phyloP scores from a whole-genome alignment of 2,888 invertebrate genomes.

The Ischnura elegans region DNA sequence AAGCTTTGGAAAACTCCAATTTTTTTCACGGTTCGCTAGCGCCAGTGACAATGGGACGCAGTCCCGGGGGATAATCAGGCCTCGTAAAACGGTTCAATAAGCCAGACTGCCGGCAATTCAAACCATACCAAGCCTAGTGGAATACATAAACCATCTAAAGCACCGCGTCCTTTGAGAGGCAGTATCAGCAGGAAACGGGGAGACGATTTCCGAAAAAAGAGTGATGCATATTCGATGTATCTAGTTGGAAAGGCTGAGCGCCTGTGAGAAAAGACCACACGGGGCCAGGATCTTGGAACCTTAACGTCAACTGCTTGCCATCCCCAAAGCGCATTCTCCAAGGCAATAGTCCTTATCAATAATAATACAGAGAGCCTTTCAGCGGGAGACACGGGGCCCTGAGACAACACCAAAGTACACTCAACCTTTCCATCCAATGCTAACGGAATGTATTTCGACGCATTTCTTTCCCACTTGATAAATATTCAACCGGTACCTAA shows the following conservation, averaged over 20 bases:
- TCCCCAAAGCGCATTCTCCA: not conserved
- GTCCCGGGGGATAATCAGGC: not conserved
- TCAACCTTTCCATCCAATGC: too few species aligned
- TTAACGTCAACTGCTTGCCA: not conserved
- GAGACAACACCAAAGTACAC: not conserved
- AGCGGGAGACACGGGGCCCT: not conserved
- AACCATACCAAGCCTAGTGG: not conserved
- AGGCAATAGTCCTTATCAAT: not conserved
- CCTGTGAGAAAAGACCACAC: not conserved
- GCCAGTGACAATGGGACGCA: not conserved
- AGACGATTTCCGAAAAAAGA: not conserved
- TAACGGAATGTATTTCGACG: too few species aligned
- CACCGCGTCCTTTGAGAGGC: not conserved
- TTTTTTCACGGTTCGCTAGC: not conserved
- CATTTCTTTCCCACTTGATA: too few species aligned
- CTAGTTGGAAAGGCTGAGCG: not conserved
- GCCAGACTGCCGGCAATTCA: not conserved
- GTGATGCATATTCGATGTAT: not conserved
- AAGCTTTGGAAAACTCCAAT: not conserved
- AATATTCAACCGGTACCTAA: too few species aligned
- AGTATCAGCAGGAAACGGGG: not conserved
- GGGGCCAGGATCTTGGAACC: not conserved
- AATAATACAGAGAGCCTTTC: not conserved
- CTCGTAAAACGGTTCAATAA: not conserved
- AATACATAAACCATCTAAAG: not conserved